These are phyloP conservation scores for Jacana jacana DNA, from an alignment of 2,113 vertebrate species.

Conservation along the genomic window DNA sequence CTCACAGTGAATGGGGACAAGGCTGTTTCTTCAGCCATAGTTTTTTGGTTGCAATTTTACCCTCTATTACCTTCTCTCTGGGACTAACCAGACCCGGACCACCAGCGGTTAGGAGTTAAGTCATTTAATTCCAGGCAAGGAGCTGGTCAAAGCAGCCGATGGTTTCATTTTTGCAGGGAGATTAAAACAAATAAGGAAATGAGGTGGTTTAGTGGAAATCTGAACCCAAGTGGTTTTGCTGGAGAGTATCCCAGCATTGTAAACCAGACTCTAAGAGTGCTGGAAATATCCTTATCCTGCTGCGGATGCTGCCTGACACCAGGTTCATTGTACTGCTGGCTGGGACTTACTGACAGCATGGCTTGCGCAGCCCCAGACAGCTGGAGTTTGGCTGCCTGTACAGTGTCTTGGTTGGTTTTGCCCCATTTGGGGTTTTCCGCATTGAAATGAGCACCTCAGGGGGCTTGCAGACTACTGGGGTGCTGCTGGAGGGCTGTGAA, in stretches of 20 bases:
- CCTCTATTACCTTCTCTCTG: background rate
- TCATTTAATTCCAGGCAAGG: background rate
- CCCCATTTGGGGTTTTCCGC: background rate
- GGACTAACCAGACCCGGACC: background rate
- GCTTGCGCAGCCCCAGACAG: background rate
- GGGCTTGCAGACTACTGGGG: background rate
- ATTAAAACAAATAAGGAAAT: slow-evolving; percentile 20
- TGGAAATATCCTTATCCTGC: background rate
- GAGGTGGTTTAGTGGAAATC: background rate
- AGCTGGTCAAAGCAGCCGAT: background rate
- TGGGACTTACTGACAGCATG: background rate
- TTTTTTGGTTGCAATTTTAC: background rate
- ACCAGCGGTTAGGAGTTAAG: background rate
- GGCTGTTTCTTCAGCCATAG: background rate
- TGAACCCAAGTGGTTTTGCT: background rate
- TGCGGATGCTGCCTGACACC: background rate
- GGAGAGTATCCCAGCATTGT: slow-evolving; percentile 3
- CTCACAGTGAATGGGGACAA: background rate
- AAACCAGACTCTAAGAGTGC: background rate
- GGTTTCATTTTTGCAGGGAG: background rate
- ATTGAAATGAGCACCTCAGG: background rate
- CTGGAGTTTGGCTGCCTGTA: background rate
- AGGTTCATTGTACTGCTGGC: background rate
- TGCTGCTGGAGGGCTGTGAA: background rate
- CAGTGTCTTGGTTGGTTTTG: background rate